These are phyloP conservation scores for Neopelma chrysocephalum DNA, from an alignment of 2,797 vertebrate species.

Conservation along the genomic window DNA sequence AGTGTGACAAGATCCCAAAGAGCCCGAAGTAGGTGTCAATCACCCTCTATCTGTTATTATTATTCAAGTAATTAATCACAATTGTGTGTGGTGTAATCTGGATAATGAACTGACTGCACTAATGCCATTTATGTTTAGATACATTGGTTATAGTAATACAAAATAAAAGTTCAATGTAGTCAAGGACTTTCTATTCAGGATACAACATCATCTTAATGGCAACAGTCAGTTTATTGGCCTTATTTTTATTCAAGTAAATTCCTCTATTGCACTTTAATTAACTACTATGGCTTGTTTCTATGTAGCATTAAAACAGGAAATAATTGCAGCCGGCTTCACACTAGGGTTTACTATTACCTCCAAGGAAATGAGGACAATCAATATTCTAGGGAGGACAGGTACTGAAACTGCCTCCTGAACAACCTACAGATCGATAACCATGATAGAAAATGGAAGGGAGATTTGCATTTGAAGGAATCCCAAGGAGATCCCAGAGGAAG, in stretches of 20 bases:
- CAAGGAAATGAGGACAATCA: not conserved
- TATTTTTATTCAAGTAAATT: not conserved
- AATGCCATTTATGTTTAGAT: not conserved
- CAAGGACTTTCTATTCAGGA: not conserved
- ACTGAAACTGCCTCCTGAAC: not conserved
- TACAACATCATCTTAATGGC: not conserved
- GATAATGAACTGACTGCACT: not conserved
- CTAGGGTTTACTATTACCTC: not conserved
- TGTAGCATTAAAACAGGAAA: not conserved
- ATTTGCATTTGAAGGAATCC: constrained; percentile 12
- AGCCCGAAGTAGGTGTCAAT: not conserved
- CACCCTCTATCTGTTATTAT: not conserved
- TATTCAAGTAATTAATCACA: constrained; percentile 2
- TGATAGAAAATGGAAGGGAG: not conserved
- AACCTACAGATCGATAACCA: constrained; percentile 16
- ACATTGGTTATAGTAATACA: not conserved
- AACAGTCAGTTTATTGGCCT: not conserved
- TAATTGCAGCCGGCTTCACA: not conserved
- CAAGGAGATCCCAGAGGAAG: not conserved
- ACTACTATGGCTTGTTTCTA: not conserved
- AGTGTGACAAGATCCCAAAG: not conserved
- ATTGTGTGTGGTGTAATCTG: not conserved
- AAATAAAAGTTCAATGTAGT: not conserved
- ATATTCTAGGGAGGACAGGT: constrained; percentile 1
- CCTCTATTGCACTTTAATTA: not conserved